Conservation (phyloP, 2,797 vertebrate species). For the Chloroceryle inda region DNA sequence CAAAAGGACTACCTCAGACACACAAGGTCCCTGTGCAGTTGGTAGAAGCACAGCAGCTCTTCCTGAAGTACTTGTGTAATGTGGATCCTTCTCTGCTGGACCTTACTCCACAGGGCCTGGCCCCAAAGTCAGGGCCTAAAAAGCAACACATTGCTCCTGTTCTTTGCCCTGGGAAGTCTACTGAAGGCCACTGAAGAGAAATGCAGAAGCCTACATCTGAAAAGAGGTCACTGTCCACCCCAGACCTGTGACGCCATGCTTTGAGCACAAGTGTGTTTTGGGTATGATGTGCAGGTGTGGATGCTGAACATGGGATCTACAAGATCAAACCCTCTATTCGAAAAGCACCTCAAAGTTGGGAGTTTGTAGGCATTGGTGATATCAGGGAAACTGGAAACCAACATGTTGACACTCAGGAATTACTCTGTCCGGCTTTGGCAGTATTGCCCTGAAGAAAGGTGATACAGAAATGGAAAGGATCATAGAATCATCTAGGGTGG, state of each 20-base stretch:
- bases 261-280: accelerated
- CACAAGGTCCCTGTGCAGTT: not conserved
- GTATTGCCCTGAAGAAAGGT: not conserved
- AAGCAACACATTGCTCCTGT: not conserved
- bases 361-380: not conserved
- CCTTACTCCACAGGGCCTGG: not conserved
- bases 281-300: not conserved
- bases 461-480: not conserved
- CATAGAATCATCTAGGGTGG: no score
- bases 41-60: not conserved
- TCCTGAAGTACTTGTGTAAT: not conserved
- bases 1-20: not conserved
- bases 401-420: not conserved
- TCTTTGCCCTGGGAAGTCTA: not conserved
- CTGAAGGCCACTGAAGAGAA: not conserved
- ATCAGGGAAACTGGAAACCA: not conserved
- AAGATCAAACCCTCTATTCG: not conserved
- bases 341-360: not conserved
- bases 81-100: not conserved
- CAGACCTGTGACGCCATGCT: not conserved
- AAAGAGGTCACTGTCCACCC: not conserved
- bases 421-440: not conserved
- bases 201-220: not conserved
- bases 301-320: not conserved
- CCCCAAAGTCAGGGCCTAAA: not conserved